Evolutionary conservation across 2,888 invertebrate genomes (phyloP).

Genomic region (Idaea aversata): DNA sequence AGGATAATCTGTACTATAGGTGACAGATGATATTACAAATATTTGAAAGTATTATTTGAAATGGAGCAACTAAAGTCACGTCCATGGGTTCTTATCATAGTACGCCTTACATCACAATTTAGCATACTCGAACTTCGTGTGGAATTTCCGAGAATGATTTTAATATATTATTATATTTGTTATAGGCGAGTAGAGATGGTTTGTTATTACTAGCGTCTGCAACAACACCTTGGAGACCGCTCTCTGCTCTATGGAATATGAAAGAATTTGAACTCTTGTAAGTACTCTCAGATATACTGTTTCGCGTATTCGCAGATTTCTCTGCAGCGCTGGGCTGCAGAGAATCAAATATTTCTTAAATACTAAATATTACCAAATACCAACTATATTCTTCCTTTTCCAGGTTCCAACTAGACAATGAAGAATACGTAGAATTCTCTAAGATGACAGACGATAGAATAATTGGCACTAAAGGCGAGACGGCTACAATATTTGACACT

Average conservation of each 20-base stretch:
- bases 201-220: conserved; percentile 91
- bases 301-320: too few relatives aligned
- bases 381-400: neutral
- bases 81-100: too few relatives aligned
- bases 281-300: conserved; percentile 40
- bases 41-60: too few relatives aligned
- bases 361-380: neutral
- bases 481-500: conserved; percentile 94
- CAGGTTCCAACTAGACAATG: conserved; percentile 88
- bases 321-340: too few relatives aligned
- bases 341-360: too few relatives aligned
- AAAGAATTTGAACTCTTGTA: conserved; percentile 83
- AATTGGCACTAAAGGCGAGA: conserved; percentile 92
- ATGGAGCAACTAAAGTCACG: too few relatives aligned
- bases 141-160: too few relatives aligned
- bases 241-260: conserved; percentile 90
- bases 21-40: too few relatives aligned
- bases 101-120: too few relatives aligned
- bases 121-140: too few relatives aligned
- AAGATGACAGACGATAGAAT: conserved; percentile 91
- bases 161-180: conserved; percentile 5
- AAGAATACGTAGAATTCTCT: conserved; percentile 95
- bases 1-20: too few relatives aligned
- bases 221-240: conserved; percentile 91
- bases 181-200: conserved; percentile 84